These are phyloP conservation scores for Mus spicilegus DNA, from an alignment of 2,113 vertebrate genomes.

Conservation along the genomic window DNA sequence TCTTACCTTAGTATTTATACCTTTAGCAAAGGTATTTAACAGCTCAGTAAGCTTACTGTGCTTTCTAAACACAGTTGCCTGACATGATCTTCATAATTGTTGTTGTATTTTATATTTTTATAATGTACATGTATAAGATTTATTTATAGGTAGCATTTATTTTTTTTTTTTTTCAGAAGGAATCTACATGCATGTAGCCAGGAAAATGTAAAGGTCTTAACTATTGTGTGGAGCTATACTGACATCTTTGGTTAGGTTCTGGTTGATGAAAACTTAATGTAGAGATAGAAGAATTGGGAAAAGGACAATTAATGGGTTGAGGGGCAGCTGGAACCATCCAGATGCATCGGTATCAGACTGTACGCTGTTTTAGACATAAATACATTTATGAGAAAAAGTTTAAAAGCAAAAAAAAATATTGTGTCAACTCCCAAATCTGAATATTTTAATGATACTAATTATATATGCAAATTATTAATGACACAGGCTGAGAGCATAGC, in stretches of 20 bases:
- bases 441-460: neutral
- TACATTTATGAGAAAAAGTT: neutral
- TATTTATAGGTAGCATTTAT: neutral
- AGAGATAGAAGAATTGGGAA: neutral
- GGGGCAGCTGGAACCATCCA: neutral
- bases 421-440: neutral
- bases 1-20: neutral
- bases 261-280: conserved; percentile 62
- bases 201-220: conserved; percentile 70
- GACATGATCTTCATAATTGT: neutral
- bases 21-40: neutral
- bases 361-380: neutral
- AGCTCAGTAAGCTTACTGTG: neutral
- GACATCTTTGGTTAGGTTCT: conserved; percentile 89
- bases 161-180: neutral
- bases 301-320: neutral
- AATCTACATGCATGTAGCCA: conserved; percentile 55
- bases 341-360: neutral
- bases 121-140: neutral
- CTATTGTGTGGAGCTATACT: conserved; percentile 85
- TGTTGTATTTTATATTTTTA: neutral
- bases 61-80: neutral
- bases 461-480: neutral
- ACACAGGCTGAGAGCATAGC: neutral
- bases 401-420: neutral